Evolutionary conservation across 2,888 invertebrate genomes (phyloP).

Genomic region (Meganola albula): DNA sequence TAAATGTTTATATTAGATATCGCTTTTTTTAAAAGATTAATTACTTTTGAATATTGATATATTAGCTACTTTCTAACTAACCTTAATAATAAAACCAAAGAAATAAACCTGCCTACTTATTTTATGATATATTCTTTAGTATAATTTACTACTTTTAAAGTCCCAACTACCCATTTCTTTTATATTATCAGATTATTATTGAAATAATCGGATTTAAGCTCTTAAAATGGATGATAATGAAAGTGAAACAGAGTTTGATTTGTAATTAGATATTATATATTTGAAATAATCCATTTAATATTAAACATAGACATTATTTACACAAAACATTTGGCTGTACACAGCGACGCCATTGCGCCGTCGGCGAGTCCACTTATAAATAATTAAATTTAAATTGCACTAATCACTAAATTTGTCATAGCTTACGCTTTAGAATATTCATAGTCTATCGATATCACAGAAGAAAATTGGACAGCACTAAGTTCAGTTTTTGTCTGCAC

Average conservation of each 20-base stretch:
- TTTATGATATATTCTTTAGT: too few species aligned
- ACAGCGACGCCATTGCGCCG: slow-evolving; percentile 46
- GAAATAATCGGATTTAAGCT: too few species aligned
- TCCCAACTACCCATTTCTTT: too few species aligned
- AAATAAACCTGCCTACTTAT: too few species aligned
- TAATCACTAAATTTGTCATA: slow-evolving; percentile 73
- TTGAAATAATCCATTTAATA: slow-evolving; percentile 70
- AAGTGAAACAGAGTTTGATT: slow-evolving; percentile 47
- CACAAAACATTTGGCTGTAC: slow-evolving; percentile 72
- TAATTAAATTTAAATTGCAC: slow-evolving; percentile 69
- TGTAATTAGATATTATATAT: slow-evolving; percentile 71
- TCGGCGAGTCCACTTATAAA: slow-evolving; percentile 61
- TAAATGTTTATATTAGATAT: too few species aligned
- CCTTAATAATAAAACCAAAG: too few species aligned
- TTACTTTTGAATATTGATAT: too few species aligned
- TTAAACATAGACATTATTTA: slow-evolving; percentile 73
- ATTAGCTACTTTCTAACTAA: too few species aligned
- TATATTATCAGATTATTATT: too few species aligned
- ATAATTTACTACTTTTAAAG: too few species aligned
- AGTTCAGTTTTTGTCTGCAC: slow-evolving; percentile 47
- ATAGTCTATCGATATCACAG: slow-evolving; percentile 77
- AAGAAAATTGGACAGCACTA: slow-evolving; percentile 77
- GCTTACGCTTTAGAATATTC: slow-evolving; percentile 58
- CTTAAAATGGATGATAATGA: too few species aligned
- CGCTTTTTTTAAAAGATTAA: too few species aligned